phyloP scores from a whole-genome alignment of 2,888 invertebrate genomes.

The Drosophila pseudotakahashii region DNA sequence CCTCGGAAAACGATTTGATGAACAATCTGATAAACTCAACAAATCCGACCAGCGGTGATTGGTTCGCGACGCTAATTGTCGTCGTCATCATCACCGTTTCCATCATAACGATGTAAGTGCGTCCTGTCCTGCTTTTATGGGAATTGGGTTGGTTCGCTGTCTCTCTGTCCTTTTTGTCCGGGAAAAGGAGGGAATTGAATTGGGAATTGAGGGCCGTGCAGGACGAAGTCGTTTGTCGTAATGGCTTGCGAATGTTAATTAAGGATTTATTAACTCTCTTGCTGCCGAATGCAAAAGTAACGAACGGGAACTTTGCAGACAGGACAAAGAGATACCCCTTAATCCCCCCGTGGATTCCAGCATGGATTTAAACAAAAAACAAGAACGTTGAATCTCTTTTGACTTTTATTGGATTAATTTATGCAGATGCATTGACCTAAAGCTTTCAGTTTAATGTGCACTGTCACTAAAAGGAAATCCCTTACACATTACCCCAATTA shows the following conservation, averaged over 20 bases:
- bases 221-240: conserved; percentile 9
- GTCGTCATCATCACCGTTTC: conserved; percentile 82
- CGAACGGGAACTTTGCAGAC: conserved; percentile 5
- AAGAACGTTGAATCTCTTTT: background rate
- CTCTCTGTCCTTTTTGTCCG: conserved; percentile 1
- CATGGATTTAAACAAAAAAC: background rate
- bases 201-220: conserved; percentile 20
- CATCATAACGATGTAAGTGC: conserved; percentile 83
- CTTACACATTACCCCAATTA: too few species aligned
- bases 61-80: conserved; percentile 83
- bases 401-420: background rate
- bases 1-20: conserved; percentile 83
- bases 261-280: conserved; percentile 61
- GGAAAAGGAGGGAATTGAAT: conserved; percentile 44
- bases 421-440: background rate
- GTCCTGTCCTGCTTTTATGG: conserved; percentile 1
- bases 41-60: conserved; percentile 82
- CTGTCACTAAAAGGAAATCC: too few species aligned
- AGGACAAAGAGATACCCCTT: background rate
- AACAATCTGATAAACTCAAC: conserved; percentile 83
- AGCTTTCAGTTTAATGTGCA: background rate
- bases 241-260: conserved; percentile 66
- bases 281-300: conserved; percentile 16
- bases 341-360: background rate
- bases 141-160: background rate